Evolutionary conservation across 2,113 vertebrate species (phyloP).

Genomic region (Columba livia): DNA sequence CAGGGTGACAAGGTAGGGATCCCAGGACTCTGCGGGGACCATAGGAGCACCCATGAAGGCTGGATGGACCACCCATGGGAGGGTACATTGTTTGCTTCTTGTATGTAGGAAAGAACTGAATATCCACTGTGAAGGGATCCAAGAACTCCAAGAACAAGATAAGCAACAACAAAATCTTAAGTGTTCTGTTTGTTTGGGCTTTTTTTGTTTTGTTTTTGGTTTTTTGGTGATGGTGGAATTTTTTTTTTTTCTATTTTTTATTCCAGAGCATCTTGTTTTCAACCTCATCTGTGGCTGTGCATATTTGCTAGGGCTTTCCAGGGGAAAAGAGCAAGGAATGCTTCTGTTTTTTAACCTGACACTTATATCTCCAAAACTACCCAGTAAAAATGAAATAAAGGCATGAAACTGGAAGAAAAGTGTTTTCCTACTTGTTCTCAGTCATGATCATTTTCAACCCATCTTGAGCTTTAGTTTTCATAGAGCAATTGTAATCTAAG

Average conservation of each 20-base stretch:
- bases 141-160: neutral
- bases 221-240: rapidly evolving
- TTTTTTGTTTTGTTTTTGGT: neutral
- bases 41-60: rapidly evolving
- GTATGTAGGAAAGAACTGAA: rapidly evolving
- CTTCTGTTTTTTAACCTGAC: neutral
- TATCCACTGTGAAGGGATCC: neutral
- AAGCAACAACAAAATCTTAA: neutral
- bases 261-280: neutral
- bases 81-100: rapidly evolving
- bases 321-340: rapidly evolving
- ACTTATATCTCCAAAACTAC: neutral
- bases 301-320: neutral
- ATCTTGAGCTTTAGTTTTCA: neutral
- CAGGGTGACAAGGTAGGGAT: rapidly evolving
- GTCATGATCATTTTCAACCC: neutral
- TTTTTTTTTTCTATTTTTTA: neutral
- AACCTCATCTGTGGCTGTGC: neutral
- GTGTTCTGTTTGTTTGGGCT: neutral
- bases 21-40: neutral
- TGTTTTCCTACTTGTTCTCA: neutral
- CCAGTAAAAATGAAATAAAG: neutral
- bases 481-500: neutral
- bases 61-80: neutral
- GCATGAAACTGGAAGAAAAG: neutral